Evolutionary conservation across 1,140 invertebrate species (phyloP), one percentile per base, ranked within the genome.

Genomic region (Microplitis mediator): DNA sequence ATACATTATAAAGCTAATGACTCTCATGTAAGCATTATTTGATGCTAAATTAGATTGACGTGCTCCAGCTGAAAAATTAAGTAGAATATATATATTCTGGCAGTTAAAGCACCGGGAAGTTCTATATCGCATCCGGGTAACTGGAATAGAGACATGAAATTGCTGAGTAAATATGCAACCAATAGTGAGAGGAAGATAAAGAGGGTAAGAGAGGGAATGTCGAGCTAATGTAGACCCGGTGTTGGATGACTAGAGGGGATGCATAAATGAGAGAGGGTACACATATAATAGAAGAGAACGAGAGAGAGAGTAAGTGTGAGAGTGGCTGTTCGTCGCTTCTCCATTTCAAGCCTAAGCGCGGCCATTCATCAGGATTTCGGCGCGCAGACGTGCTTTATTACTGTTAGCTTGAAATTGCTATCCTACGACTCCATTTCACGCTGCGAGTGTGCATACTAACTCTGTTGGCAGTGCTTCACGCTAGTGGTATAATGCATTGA

Each of bases 341-440:
- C 85, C 85, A 87, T 87, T 87, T 87, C 84, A 82, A 87, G 85
- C 85, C 85, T 87, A 87, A 87, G 86, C 86, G 85, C 81, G 81
- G 81, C 86, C 83, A 87, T 87, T 87, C 85, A 84, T 87, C 86
- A 87, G 86, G 86, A 87, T 87, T 87, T 87, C 84, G 85, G 84
- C 85, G 85, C 82, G 85, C 83, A 87, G 86, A 87, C 86, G 85
- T 87, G 85, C 86, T 87, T 87, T 87, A 87, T 87, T 87, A 86
- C 85, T 81, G 81, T 78, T 84, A 81, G 81, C 83, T 84, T 81
- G 85, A 87, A 87, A 87, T 87, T 86, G 86, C 86, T 86, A 87
- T 87, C 84, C 86, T 86, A 87, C 84, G 85, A 87, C 86, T 86
- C 86, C 86, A 87, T 87, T 86, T 80, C 82, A 84, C 81, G 74